phyloP scores from a whole-genome alignment of 2,113 vertebrate genomes.

The Myiagra hebetior region DNA sequence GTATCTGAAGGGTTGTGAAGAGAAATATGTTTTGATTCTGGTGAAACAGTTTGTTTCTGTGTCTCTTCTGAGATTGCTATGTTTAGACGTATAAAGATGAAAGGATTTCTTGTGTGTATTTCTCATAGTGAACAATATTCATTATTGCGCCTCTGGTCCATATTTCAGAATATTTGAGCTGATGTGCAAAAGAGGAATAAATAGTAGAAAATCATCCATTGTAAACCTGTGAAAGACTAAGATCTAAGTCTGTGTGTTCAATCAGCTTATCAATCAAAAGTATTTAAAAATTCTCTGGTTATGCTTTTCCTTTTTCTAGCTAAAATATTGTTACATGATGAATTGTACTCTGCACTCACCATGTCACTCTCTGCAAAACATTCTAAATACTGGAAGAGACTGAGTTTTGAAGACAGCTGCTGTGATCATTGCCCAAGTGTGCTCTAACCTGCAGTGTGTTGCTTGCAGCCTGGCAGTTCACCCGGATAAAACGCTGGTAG shows the following conservation, averaged over 20 bases:
- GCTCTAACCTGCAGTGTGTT: slow-evolving; percentile 22
- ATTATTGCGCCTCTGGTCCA: not conserved
- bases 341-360: not conserved
- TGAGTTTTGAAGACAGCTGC: not conserved
- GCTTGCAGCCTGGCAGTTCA: slow-evolving; percentile 89
- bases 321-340: not conserved
- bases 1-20: not conserved
- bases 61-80: not conserved
- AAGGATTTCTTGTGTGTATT: not conserved
- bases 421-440: not conserved
- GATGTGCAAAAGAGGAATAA: slow-evolving; percentile 8
- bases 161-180: slow-evolving; percentile 2
- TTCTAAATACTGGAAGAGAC: not conserved
- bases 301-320: not conserved
- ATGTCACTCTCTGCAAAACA: not conserved
- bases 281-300: not conserved
- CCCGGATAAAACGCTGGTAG: slow-evolving; percentile 91
- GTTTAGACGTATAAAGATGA: not conserved
- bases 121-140: not conserved
- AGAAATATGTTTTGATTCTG: not conserved
- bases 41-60: not conserved
- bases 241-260: not conserved
- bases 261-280: not conserved
- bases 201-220: not conserved
- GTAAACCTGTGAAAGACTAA: not conserved